A percentile compares a stretch with the other conserved stretches of the same genome.
phyloP scores from a whole-genome alignment of 1,140 invertebrate species.

The Probaryconus sp. region DNA sequence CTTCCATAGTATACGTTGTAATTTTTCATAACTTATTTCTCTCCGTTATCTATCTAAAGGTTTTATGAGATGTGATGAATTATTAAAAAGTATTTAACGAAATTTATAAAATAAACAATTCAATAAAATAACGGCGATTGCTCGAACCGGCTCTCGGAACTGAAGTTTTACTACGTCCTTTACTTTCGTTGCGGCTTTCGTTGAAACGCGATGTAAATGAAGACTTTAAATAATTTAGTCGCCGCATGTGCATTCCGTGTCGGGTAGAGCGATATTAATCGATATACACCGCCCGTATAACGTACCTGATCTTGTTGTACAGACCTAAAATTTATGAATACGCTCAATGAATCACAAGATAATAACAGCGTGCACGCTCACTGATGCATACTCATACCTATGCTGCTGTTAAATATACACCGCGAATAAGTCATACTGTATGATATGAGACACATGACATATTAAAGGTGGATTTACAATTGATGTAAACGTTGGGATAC shows the following conservation, averaged over 20 bases:
- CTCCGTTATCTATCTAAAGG: no score
- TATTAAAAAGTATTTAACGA: no score
- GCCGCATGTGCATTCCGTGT: conserved; percentile 67
- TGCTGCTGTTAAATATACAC: conserved; percentile 6
- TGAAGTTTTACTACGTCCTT: no score
- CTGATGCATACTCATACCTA: conserved; percentile 10
- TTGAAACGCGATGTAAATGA: no score
- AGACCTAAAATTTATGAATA: conserved; percentile 70
- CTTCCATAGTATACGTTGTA: no score
- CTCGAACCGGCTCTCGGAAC: no score
- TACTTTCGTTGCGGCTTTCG: no score
- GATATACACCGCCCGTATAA: conserved; percentile 67
- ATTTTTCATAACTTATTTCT: no score
- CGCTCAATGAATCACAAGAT: conserved; percentile 73
- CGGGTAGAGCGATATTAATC: conserved; percentile 72
- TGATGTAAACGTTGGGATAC: conserved; percentile 2
- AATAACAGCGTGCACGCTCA: conserved; percentile 65
- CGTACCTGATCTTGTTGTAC: conserved; percentile 34
- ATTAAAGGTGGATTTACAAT: conserved; percentile 14
- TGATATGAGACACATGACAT: conserved; percentile 6
- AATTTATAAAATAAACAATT: no score
- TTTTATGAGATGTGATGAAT: no score
- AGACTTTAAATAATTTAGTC: conserved; percentile 75
- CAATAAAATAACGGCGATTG: no score
- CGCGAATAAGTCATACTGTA: conserved; percentile 4